These are phyloP conservation scores for Mionectes olivaceus DNA, from an alignment of 2,797 vertebrate species.

Conservation along the genomic window DNA sequence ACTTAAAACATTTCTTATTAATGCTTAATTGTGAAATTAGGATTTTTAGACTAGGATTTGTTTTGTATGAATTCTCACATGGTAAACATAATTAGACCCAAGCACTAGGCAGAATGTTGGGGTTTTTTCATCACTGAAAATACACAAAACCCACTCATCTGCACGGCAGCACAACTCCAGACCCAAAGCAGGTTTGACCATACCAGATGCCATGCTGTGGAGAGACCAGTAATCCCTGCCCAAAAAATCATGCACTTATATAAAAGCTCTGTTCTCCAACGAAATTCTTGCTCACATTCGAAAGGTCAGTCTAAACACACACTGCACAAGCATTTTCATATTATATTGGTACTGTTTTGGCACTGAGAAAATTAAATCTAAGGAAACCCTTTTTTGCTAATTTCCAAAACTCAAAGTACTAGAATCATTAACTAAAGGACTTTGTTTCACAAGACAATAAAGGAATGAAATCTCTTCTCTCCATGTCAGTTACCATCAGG, in stretches of 20 bases:
- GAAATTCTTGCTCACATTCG: neutral
- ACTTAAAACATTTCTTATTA: neutral
- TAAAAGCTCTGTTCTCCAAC: neutral
- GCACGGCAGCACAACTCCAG: neutral
- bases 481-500: neutral
- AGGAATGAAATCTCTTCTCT: neutral
- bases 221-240: neutral
- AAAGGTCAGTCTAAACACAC: neutral
- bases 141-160: neutral
- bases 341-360: accelerated
- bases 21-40: neutral
- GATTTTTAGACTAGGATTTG: neutral
- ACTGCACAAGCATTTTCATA: neutral
- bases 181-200: neutral
- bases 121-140: accelerated
- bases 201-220: neutral
- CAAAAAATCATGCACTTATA: neutral
- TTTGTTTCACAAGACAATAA: neutral
- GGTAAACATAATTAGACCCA: neutral
- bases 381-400: neutral
- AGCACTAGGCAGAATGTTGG: neutral
- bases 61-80: neutral
- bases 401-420: neutral
- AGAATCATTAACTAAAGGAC: neutral
- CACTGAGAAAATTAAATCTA: neutral